phyloP scores from a whole-genome alignment of 2,113 vertebrate species.

The Nibea coibor region DNA sequence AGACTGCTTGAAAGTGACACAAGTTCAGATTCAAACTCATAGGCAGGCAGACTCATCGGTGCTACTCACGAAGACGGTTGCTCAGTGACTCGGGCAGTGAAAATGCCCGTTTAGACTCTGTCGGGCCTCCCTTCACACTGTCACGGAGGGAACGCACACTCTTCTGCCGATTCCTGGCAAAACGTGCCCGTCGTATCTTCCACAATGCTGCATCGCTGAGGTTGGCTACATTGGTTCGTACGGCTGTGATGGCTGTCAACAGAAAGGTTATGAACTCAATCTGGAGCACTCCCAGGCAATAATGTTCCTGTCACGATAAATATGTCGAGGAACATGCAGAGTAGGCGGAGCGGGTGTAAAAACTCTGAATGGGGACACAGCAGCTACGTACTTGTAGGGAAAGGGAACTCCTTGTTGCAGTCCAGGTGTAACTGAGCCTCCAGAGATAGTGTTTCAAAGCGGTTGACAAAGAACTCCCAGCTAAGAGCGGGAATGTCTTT shows the following conservation, averaged over 20 bases:
- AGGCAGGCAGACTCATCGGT: background rate
- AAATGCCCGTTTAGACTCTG: constrained; percentile 93
- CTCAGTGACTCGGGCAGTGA: constrained; percentile 96
- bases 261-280: background rate
- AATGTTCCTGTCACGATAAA: background rate
- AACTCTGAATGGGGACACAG: constrained; percentile 12
- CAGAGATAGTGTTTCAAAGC: constrained; percentile 97
- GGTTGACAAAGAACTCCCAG: constrained; percentile 99
- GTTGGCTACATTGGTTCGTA: constrained; percentile 97
- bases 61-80: constrained; percentile 94
- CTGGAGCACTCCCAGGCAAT: background rate
- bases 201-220: constrained; percentile 97
- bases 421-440: constrained; percentile 98
- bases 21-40: background rate
- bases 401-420: constrained; percentile 99
- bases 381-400: constrained; percentile 92
- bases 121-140: constrained; percentile 90
- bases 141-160: constrained; percentile 96
- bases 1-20: constrained; percentile 27
- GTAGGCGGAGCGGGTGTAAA: background rate
- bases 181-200: constrained; percentile 98
- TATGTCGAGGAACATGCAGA: background rate
- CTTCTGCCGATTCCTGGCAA: constrained; percentile 97
- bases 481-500: constrained; percentile 96
- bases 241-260: constrained; percentile 93